Base-by-base conservation (phyloP, 2,113 vertebrate species). In the Paratilapia polleni region DNA sequence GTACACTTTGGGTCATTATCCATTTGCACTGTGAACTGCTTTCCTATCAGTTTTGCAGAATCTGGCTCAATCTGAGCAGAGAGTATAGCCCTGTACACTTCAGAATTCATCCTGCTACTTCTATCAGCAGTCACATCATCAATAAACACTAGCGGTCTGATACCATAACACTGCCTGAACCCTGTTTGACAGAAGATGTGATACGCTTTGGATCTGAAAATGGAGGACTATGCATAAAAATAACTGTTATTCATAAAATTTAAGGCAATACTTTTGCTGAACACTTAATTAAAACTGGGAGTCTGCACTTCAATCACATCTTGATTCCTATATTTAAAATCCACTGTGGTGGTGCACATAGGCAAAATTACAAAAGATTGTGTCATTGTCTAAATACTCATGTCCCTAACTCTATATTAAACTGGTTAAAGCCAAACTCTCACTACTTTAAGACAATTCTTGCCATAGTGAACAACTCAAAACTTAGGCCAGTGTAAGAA, bases 401-500 rank as follows among this genome's bases (percentile, higher is more conserved):
- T 43, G 52, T 8, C 54, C 22, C 38, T 20, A 28, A 31, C 26
- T 17, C 14, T 59, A 14, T 5, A 49, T 38, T 43, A 56, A 73
- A 73, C 26, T n/a, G 52, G 11, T 28, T 8, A 54, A n/a, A 20
- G 43, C 66, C 31, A 73, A 73, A 79, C 41, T n/a, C 22, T 43
- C 36, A 61, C 14, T 26, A 11, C n/a, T 19, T 57, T 31, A 41
- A 5, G 14, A 6, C 5, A 52, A 0, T 43, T 60, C 47, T 83
- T 76, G 43, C 70, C 19, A 20, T 38, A 85, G 63, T 24, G 15
- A 90, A 64, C 49, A 20, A 84, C 74, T 43, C 22, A 64, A 76
- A 75, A 80, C 66, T 62, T 77, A 87, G 22, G 59, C 77, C 82
- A 81, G 90, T 94, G 90, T 95, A 87, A 93, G 79, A 94, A 94